phyloP scores from a whole-genome alignment of 1,140 invertebrate species.

The Bathynomus jamesi region DNA sequence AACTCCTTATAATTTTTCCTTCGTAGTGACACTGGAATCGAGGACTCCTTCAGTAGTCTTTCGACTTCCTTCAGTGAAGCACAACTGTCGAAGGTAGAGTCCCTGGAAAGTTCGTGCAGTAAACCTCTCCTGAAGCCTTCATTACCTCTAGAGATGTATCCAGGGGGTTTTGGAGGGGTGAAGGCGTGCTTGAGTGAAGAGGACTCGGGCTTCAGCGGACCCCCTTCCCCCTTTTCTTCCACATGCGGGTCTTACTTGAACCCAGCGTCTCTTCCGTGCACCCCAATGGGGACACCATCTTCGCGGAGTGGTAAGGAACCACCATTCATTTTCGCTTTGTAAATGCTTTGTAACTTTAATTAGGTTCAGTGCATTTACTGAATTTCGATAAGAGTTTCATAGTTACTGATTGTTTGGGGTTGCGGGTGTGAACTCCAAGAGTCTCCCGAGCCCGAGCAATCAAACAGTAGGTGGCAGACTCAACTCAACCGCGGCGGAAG shows the following conservation, averaged over 20 bases:
- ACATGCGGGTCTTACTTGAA: conserved; percentile 26
- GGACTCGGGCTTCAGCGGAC: conserved; percentile 39
- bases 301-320: conserved; percentile 20
- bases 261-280: conserved; percentile 12
- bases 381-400: too few species aligned
- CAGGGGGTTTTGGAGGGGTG: conserved; percentile 1
- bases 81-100: conserved; percentile 20
- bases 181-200: conserved; percentile 29
- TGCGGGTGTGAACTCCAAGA: too few species aligned
- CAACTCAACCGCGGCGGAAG: too few species aligned
- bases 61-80: conserved; percentile 39
- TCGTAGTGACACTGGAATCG: conserved; percentile 40
- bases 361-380: too few species aligned
- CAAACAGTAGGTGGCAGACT: too few species aligned
- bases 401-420: too few species aligned
- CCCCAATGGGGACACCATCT: conserved; percentile 26
- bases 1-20: too few species aligned
- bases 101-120: not conserved
- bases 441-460: too few species aligned
- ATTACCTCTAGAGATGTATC: not conserved
- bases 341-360: too few species aligned
- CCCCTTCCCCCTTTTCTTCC: conserved; percentile 33
- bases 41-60: conserved; percentile 40
- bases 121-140: not conserved
- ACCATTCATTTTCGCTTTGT: not conserved